These are phyloP conservation scores for Eulemur mongoz DNA, from an alignment of 2,797 vertebrate genomes.

Conservation along the genomic window DNA sequence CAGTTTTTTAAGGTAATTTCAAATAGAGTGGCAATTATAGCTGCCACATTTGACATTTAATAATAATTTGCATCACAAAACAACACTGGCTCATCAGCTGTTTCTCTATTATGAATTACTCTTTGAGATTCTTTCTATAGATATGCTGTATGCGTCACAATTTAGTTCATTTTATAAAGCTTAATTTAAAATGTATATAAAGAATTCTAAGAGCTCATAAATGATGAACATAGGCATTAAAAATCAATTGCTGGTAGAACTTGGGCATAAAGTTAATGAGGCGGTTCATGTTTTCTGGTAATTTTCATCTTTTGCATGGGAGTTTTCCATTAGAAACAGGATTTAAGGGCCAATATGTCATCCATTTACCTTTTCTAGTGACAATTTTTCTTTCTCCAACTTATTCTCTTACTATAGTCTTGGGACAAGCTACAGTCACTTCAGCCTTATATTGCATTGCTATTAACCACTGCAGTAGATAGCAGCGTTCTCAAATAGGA, in stretches of 20 bases:
- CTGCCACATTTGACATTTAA: conserved; percentile 42
- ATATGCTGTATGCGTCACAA: background rate
- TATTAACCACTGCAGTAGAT: background rate
- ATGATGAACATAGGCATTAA: conserved; percentile 56
- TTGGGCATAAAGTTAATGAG: conserved; percentile 58
- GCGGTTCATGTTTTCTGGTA: conserved; percentile 53
- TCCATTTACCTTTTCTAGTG: conserved; percentile 21
- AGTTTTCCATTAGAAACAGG: conserved; percentile 42
- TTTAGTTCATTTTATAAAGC: conserved; percentile 29
- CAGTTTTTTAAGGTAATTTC: conserved; percentile 65
- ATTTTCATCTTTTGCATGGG: conserved; percentile 40
- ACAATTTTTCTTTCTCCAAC: conserved; percentile 38
- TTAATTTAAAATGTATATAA: conserved; percentile 60
- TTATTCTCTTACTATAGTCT: background rate
- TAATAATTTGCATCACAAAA: conserved; percentile 62
- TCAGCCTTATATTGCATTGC: background rate
- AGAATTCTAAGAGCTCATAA: conserved; percentile 6
- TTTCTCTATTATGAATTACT: conserved; percentile 34
- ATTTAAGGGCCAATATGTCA: background rate
- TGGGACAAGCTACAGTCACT: background rate
- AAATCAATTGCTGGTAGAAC: conserved; percentile 59
- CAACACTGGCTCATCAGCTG: background rate
- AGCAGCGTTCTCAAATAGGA: background rate
- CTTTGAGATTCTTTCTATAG: conserved; percentile 46
- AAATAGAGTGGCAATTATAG: conserved; percentile 40